Base-by-base conservation (phyloP, 2,888 invertebrate genomes). In the Diarsia mendica region DNA sequence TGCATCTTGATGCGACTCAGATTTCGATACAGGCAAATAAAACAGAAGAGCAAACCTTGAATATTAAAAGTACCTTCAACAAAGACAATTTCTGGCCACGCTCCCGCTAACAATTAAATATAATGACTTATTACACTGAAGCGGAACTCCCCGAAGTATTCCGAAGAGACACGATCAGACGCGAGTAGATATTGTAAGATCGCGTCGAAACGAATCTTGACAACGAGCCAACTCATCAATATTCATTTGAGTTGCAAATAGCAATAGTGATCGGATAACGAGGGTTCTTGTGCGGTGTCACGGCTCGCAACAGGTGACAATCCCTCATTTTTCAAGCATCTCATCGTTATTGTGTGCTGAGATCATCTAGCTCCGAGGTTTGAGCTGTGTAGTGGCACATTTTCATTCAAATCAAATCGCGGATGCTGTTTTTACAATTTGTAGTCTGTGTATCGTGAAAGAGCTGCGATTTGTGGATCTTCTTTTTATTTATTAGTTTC, bases 231-330 rank as follows among this genome's bases (percentile, higher is more conserved):
- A 70, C 82, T 89, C 88, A 89, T 91, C 87, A 88, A 89, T 91
- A 91, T 91, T 89, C 86, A 89, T 88, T 85, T 79, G 76, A 82
- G 79, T 76, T 83, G 79, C 75, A 85, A 86, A 86, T 83, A 82
- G 80, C 82, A 83, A 86, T 87, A 83, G 82, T 81, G 80, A 77
- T 85, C 80, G 67, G 61, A 79, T 83, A 85, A 86, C 76, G 73
- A 87, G 86, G 85, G 85, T 78, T 78, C 74, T 78, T 83, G 70
- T 20, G 53, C 75, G 66, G 73, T 80, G 82, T 79, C 79, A 79
- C 69, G 67, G 48, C 55, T 60, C 75, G 91, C 92, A 92, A 92
- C 93, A 92, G 90, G 93, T 92, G 88, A 90, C 86, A 87, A 71
- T 74, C 86, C 86, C 80, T 89, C 88, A 90, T 90, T 91, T 91